Percentiles rank a stretch among this genome's conserved stretches.
These are phyloP conservation scores for Rhynchophorus ferrugineus DNA, from an alignment of 1,140 invertebrate genomes.

Conservation along the genomic window DNA sequence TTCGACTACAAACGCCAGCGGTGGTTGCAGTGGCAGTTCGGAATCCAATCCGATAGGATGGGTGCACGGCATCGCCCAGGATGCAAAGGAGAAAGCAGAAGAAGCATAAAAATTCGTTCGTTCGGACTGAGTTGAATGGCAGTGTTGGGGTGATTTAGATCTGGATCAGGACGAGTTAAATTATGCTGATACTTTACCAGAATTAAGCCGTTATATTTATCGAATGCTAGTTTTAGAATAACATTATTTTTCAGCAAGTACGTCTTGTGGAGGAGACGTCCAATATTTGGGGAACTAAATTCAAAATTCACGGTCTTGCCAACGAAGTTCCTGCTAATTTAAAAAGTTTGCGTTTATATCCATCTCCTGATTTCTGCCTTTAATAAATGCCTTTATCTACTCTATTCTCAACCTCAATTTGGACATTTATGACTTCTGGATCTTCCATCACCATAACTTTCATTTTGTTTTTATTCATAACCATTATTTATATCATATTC, in stretches of 20 bases:
- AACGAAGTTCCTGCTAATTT: constrained; percentile 82
- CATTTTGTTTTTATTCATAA: too few relatives aligned
- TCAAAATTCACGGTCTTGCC: constrained; percentile 88
- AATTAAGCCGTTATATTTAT: constrained; percentile 49
- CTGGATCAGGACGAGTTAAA: constrained; percentile 64
- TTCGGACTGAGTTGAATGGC: constrained; percentile 24
- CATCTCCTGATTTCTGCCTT: too few relatives aligned
- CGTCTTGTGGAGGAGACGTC: constrained; percentile 90
- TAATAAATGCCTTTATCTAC: too few relatives aligned
- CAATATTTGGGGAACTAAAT: constrained; percentile 99
- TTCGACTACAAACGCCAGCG: constrained; percentile 42
- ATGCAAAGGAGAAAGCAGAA: constrained; percentile 56
- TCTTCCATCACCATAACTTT: too few relatives aligned
- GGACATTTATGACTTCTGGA: too few relatives aligned
- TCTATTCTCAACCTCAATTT: too few relatives aligned
- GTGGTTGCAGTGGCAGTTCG: constrained; percentile 56
- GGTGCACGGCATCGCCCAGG: constrained; percentile 57
- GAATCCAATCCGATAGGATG: constrained; percentile 74
- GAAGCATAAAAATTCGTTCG: constrained; percentile 35
- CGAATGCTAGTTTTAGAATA: too few relatives aligned
- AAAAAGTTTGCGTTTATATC: too few relatives aligned
- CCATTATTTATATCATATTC: too few relatives aligned
- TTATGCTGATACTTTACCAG: constrained; percentile 83
- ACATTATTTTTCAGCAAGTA: constrained; percentile 57
- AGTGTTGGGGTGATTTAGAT: constrained; percentile 30